These are phyloP conservation scores for Pyrocephalus nanus DNA, from an alignment of 2,797 vertebrate genomes.

Conservation along the genomic window DNA sequence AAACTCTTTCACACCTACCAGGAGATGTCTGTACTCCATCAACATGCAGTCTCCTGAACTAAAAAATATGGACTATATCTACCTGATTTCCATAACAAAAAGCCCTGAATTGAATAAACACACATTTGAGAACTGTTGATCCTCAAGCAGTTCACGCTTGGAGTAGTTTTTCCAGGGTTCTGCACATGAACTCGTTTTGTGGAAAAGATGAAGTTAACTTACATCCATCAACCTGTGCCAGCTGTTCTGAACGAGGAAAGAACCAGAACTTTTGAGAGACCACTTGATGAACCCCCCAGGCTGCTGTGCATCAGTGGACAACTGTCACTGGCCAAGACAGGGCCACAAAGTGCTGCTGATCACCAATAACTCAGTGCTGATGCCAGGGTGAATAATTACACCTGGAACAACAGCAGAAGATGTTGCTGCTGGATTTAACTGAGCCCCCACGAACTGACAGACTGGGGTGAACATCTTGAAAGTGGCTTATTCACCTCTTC, in stretches of 20 bases:
- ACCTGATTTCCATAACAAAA: not conserved
- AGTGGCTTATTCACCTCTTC: not conserved
- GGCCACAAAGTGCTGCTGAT: not conserved
- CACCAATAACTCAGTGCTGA: not conserved
- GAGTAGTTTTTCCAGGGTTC: not conserved
- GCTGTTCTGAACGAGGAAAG: not conserved
- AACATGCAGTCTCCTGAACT: not conserved
- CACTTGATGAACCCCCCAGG: not conserved
- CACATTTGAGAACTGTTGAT: not conserved
- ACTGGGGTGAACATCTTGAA: not conserved
- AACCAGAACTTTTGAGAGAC: not conserved
- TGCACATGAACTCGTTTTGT: not conserved
- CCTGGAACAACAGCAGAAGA: not conserved
- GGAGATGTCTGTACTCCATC: not conserved
- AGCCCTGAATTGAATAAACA: not conserved
- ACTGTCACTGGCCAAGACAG: not conserved
- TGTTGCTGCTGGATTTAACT: not conserved
- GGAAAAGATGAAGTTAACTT: not conserved
- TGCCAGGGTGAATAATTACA: not conserved
- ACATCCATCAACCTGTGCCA: not conserved
- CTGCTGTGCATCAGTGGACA: not conserved
- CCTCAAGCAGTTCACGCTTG: not conserved
- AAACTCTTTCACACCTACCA: not conserved
- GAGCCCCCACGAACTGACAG: not conserved
- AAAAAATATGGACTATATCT: not conserved